phyloP scores from a whole-genome alignment of 2,888 invertebrate species.

The Taenaris catops region DNA sequence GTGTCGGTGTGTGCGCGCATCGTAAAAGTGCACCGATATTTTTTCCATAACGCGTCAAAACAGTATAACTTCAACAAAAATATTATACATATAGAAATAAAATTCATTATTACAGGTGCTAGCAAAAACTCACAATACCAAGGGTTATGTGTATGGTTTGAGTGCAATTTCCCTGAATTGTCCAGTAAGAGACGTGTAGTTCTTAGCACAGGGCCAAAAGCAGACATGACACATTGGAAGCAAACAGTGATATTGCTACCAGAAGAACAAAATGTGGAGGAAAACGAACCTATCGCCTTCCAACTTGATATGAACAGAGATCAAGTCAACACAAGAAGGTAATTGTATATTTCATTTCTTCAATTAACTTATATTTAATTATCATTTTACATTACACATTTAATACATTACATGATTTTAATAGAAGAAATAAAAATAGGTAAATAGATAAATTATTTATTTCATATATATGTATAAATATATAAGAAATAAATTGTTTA shows the following conservation, averaged over 20 bases:
- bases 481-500: neutral
- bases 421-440: too few species aligned
- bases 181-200: conserved; percentile 63
- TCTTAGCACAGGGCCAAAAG: conserved; percentile 88
- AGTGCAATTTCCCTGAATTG: conserved; percentile 83
- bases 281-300: conserved; percentile 84
- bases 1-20: too few species aligned
- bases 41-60: too few species aligned
- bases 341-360: too few species aligned
- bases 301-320: conserved; percentile 81
- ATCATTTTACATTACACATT: too few species aligned
- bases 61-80: too few species aligned
- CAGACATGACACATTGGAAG: conserved; percentile 93
- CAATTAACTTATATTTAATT: too few species aligned
- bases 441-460: too few species aligned
- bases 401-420: too few species aligned
- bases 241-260: conserved; percentile 93
- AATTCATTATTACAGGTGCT: conserved; percentile 49
- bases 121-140: conserved; percentile 82
- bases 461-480: neutral
- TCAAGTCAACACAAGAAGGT: conserved; percentile 65
- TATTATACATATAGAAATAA: conserved; percentile 1
- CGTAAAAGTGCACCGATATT: too few species aligned
- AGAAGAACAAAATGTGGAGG: conserved; percentile 73
- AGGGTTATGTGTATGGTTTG: conserved; percentile 91